Conservation (phyloP, 2,113 vertebrate species). For the Ciconia stormi region DNA sequence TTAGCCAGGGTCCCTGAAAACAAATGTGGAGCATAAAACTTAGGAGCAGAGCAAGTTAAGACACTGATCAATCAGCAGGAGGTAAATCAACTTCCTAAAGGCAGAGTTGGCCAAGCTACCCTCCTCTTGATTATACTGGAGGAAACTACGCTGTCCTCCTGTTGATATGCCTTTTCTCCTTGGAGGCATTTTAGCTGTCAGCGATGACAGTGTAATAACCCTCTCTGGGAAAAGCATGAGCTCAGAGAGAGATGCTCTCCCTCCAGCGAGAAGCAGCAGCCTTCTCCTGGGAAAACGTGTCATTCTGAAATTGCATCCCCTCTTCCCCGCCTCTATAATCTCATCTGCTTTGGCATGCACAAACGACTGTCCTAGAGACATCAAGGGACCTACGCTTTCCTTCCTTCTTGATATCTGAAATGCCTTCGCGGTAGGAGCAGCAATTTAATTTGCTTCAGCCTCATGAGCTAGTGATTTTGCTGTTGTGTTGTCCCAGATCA, state of each 20-base stretch:
- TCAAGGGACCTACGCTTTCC: background rate
- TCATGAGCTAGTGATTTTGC: background rate
- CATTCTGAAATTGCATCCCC: background rate
- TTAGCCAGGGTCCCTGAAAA: background rate
- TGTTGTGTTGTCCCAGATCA: rapidly evolving
- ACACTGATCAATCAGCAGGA: background rate
- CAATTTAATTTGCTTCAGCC: background rate
- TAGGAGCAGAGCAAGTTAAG: background rate
- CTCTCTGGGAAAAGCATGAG: background rate
- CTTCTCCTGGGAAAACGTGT: background rate
- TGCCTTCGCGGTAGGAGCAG: background rate
- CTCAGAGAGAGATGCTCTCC: background rate
- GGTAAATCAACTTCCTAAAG: background rate
- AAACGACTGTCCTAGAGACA: background rate
- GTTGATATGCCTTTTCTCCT: background rate
- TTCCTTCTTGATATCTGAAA: background rate
- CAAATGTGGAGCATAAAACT: background rate
- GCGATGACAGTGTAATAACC: background rate
- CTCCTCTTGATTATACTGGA: background rate
- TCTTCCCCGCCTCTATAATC: background rate
- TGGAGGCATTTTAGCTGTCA: background rate
- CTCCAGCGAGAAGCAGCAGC: background rate
- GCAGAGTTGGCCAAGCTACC: background rate
- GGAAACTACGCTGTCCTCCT: background rate
- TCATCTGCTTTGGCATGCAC: background rate